phyloP scores from a whole-genome alignment of 2,888 invertebrate genomes.

The Linyphia triangularis region DNA sequence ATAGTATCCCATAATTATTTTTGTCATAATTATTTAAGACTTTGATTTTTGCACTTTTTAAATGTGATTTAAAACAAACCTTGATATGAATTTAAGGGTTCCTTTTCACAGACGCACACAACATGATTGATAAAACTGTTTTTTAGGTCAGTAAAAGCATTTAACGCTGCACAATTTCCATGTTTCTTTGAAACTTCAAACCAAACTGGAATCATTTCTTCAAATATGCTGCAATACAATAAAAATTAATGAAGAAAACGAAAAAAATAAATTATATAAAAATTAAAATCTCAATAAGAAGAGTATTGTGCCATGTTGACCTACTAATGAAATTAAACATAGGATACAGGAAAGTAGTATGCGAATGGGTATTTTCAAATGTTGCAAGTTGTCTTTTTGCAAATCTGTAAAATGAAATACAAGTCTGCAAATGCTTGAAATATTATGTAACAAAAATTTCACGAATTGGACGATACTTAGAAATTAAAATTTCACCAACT shows the following conservation, averaged over 20 bases:
- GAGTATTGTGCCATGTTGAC: not conserved
- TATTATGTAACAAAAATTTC: too few relatives aligned
- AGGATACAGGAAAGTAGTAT: too few relatives aligned
- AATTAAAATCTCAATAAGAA: not conserved
- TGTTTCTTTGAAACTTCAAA: constrained; percentile 25
- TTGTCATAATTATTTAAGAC: not conserved
- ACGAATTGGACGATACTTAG: too few relatives aligned
- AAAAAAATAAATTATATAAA: not conserved
- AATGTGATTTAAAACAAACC: too few relatives aligned
- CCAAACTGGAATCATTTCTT: constrained; percentile 53
- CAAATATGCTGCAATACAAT: constrained; percentile 23
- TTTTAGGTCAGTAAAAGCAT: constrained; percentile 29
- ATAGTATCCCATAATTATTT: too few relatives aligned
- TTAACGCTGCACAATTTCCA: not conserved
- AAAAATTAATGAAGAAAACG: not conserved
- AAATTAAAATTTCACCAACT: too few relatives aligned
- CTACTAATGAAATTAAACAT: too few relatives aligned
- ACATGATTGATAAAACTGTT: constrained; percentile 30
- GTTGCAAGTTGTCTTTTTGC: too few relatives aligned
- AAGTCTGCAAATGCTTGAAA: too few relatives aligned
- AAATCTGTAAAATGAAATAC: too few relatives aligned
- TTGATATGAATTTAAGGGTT: constrained; percentile 41
- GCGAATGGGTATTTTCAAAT: too few relatives aligned
- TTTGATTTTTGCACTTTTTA: too few relatives aligned
- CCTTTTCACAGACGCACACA: constrained; percentile 48